These are phyloP conservation scores for Tetranychus piercei DNA, from an alignment of 2,888 invertebrate species.

Conservation along the genomic window DNA sequence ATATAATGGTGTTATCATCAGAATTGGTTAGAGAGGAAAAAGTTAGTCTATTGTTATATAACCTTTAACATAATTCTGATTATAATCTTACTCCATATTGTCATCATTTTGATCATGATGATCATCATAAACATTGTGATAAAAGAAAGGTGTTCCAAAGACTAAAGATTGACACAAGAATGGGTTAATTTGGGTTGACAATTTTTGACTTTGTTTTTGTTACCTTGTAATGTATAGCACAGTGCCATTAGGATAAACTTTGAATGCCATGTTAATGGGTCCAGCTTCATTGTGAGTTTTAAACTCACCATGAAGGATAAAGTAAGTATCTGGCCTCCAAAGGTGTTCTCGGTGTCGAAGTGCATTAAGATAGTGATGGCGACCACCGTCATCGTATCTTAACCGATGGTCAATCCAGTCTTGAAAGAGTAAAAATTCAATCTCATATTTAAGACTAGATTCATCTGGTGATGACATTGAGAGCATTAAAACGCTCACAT, in stretches of 20 bases:
- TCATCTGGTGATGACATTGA: conserved; percentile 88
- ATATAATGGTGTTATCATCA: no score
- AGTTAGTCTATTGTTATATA: no score
- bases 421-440: conserved; percentile 78
- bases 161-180: no score
- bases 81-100: no score
- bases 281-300: conserved; percentile 79
- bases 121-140: no score
- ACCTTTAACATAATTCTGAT: no score
- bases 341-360: conserved; percentile 78
- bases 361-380: conserved; percentile 53
- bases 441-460: conserved; percentile 91
- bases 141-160: no score
- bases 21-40: no score
- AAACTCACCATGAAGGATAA: conserved; percentile 90
- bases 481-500: conserved; percentile 77
- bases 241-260: conserved; percentile 78
- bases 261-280: conserved; percentile 76
- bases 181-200: no score
- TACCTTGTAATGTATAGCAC: conserved; percentile 69
- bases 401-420: conserved; percentile 81
- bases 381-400: conserved; percentile 45
- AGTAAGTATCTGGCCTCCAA: conserved; percentile 85
- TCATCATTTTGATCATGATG: no score
- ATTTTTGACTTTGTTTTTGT: neutral